Conservation (phyloP, 1,140 invertebrate species). For the Zaprionus africanus region DNA sequence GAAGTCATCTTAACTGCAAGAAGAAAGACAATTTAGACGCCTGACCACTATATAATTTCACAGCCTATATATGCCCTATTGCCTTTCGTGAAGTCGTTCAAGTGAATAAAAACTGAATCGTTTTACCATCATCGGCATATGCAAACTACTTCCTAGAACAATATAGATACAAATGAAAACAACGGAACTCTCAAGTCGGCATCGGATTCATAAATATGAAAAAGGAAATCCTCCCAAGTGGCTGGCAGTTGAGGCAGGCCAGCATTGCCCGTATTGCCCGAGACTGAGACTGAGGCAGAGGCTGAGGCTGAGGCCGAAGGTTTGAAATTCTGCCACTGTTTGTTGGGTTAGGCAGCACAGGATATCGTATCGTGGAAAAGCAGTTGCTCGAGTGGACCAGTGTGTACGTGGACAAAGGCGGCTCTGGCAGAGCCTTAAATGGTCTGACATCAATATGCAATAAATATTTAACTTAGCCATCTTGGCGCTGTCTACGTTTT, state of each 20-base stretch:
- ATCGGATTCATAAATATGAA: conserved; percentile 14
- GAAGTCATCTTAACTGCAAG: conserved; percentile 64
- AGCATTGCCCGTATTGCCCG: not conserved
- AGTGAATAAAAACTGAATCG: not conserved
- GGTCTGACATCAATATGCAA: conserved; percentile 80
- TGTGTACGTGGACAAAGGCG: conserved; percentile 70
- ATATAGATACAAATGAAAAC: conserved; percentile 14
- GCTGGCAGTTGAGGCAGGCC: conserved; percentile 1
- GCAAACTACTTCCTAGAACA: conserved; percentile 12
- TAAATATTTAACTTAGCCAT: conserved; percentile 78
- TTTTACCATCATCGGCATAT: conserved; percentile 2
- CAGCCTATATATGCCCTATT: not conserved
- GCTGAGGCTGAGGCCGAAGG: not conserved
- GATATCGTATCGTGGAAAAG: conserved; percentile 32
- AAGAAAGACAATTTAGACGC: conserved; percentile 2
- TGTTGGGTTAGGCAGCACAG: conserved; percentile 19
- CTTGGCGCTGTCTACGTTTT: conserved; percentile 72
- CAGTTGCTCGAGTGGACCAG: conserved; percentile 33
- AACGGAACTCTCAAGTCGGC: conserved; percentile 5
- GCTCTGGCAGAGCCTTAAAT: conserved; percentile 66
- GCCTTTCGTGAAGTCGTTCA: not conserved
- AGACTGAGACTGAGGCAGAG: not conserved
- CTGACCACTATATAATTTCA: not conserved
- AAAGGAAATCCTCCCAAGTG: conserved; percentile 21
- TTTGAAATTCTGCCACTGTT: conserved; percentile 21